These are phyloP conservation scores for Psilopogon haemacephalus DNA, from an alignment of 2,113 vertebrate genomes.

Conservation along the genomic window DNA sequence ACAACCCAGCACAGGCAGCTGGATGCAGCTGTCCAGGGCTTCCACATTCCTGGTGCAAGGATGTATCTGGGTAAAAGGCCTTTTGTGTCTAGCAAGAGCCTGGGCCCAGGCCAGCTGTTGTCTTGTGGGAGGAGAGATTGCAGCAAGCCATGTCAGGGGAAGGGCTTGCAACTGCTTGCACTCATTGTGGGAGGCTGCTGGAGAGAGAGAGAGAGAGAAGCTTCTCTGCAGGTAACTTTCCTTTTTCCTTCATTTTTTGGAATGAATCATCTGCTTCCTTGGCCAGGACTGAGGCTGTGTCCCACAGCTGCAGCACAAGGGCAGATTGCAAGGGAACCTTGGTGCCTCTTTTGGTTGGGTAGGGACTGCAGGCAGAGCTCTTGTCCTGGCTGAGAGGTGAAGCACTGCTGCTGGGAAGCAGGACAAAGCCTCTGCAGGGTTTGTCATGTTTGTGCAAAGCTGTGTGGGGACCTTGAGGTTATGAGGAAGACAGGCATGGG, in stretches of 20 bases:
- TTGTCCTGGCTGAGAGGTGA: background rate
- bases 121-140: background rate
- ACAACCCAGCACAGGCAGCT: fast-evolving
- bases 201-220: background rate
- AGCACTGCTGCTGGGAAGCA: background rate
- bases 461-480: fast-evolving
- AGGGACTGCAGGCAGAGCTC: background rate
- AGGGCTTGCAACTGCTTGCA: background rate
- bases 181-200: background rate
- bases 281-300: background rate
- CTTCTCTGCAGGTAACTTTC: background rate
- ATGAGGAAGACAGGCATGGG: fast-evolving
- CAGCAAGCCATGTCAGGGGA: background rate
- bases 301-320: fast-evolving
- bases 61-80: background rate
- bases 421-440: background rate
- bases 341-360: background rate
- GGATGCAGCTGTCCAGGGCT: background rate
- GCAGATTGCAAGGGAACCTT: background rate
- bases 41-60: fast-evolving
- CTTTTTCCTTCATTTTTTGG: background rate
- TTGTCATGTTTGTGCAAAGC: background rate
- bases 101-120: background rate
- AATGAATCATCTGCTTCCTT: background rate
- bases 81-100: background rate